These are phyloP conservation scores for Lipophrys pholis DNA, from an alignment of 2,113 vertebrate species.

Conservation along the genomic window DNA sequence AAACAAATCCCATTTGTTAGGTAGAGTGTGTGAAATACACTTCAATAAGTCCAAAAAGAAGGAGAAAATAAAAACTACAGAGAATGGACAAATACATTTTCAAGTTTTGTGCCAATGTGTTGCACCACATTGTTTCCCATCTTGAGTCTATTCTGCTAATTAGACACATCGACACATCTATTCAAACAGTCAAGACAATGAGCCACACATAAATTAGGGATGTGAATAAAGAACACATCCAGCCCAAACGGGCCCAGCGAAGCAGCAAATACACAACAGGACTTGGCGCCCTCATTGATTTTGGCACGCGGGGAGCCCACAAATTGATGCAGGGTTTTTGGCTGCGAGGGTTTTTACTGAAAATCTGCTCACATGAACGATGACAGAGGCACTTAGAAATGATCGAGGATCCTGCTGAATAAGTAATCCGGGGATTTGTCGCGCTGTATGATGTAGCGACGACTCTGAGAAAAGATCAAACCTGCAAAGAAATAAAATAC, in stretches of 20 bases:
- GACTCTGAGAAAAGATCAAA: no score
- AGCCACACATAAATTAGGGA: constrained; percentile 18
- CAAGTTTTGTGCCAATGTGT: no score
- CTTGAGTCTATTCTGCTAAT: neutral
- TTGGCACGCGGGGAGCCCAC: neutral
- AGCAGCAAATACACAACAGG: neutral
- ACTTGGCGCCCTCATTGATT: neutral
- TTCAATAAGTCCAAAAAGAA: no score
- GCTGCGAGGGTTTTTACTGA: constrained; percentile 2
- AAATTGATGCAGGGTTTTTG: constrained; percentile 4
- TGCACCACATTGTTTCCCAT: no score
- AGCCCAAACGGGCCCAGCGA: neutral
- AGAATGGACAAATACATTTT: no score
- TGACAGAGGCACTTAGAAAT: neutral
- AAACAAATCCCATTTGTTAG: no score
- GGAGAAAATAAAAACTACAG: no score
- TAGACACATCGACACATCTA: constrained; percentile 16
- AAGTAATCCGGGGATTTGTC: no score
- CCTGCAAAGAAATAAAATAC: no score
- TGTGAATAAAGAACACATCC: constrained; percentile 1
- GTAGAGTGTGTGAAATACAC: no score
- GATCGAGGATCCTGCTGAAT: no score
- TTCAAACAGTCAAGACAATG: constrained; percentile 31
- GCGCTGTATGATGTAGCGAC: no score
- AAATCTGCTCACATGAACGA: neutral